These are phyloP conservation scores for Acanthurus leucopareius DNA, from an alignment of 2,797 vertebrate genomes.

Conservation along the genomic window DNA sequence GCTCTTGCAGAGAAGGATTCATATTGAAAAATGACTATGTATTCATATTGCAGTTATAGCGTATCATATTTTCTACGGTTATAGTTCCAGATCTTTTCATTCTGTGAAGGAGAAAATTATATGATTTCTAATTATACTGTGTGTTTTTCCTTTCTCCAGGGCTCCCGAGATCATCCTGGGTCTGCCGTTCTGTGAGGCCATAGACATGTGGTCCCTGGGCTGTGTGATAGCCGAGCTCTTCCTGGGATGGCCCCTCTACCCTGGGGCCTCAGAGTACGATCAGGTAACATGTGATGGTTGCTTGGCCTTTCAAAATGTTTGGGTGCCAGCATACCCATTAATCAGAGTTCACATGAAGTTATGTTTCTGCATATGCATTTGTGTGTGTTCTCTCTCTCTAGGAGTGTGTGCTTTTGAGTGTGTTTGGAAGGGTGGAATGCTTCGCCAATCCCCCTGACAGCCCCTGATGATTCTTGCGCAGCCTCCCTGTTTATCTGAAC, in stretches of 20 bases:
- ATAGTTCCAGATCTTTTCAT: neutral
- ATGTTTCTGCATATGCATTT: neutral
- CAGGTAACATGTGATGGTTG: slow-evolving; percentile 67
- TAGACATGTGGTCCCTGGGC: slow-evolving; percentile 99
- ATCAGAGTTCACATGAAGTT: neutral
- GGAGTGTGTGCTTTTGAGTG: slow-evolving; percentile 27
- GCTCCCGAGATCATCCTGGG: slow-evolving; percentile 99
- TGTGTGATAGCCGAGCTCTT: slow-evolving; percentile 99
- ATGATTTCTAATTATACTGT: slow-evolving; percentile 21
- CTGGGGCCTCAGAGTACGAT: slow-evolving; percentile 96
- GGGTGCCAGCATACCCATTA: neutral
- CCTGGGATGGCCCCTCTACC: slow-evolving; percentile 97
- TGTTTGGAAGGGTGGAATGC: slow-evolving; percentile 46
- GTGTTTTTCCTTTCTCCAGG: slow-evolving; percentile 77
- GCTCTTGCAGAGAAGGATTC: neutral
- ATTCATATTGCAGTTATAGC: neutral
- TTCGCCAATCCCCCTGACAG: slow-evolving; percentile 68
- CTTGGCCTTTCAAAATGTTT: slow-evolving; percentile 6
- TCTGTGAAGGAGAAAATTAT: slow-evolving; percentile 2
- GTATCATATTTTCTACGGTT: neutral
- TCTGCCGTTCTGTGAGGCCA: slow-evolving; percentile 97
- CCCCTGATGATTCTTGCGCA: slow-evolving; percentile 70
- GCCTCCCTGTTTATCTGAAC: slow-evolving; percentile 81
- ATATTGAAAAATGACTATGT: slow-evolving; percentile 3
- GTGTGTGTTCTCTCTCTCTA: neutral